Percentiles rank a stretch among this genome's conserved stretches.
Evolutionary conservation across 2,113 vertebrate species (phyloP).

Genomic region (Lanius collurio): DNA sequence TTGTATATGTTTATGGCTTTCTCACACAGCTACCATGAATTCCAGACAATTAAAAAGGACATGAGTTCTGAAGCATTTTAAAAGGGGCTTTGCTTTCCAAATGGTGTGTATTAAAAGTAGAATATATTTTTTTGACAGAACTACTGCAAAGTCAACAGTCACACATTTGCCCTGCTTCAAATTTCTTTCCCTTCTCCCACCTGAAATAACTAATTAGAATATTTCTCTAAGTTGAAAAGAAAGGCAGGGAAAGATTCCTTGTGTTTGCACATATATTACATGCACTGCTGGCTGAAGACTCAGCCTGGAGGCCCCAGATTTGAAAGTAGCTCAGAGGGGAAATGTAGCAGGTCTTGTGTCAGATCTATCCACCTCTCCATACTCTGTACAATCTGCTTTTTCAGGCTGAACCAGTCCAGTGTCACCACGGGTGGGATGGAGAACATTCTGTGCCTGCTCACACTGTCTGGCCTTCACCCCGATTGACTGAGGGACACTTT

Average conservation of each 20-base stretch:
- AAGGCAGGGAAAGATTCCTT: not conserved
- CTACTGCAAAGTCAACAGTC: slow-evolving; percentile 24
- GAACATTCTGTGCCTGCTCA: not conserved
- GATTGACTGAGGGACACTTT: not conserved
- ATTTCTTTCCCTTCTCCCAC: not conserved
- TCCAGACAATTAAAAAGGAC: slow-evolving; percentile 76
- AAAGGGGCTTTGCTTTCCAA: slow-evolving; percentile 65
- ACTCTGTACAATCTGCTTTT: not conserved
- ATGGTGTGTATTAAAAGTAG: slow-evolving; percentile 37
- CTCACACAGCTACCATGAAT: slow-evolving; percentile 74
- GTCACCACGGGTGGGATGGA: rapidly evolving
- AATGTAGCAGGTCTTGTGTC: not conserved
- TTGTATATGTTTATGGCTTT: slow-evolving; percentile 77
- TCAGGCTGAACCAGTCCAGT: not conserved
- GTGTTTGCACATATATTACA: not conserved
- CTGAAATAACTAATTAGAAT: slow-evolving; percentile 16
- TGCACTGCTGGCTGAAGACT: not conserved
- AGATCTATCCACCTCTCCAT: not conserved
- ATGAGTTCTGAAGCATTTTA: slow-evolving; percentile 67
- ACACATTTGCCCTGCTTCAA: not conserved
- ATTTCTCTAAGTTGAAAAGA: not conserved
- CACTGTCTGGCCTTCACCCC: not conserved
- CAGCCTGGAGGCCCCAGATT: not conserved
- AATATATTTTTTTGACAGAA: slow-evolving; percentile 35
- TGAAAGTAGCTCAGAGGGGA: not conserved